Percentiles rank a stretch among this genome's conserved stretches.
phyloP scores from a whole-genome alignment of 2,888 invertebrate genomes.

The Nomada ferruginata region DNA sequence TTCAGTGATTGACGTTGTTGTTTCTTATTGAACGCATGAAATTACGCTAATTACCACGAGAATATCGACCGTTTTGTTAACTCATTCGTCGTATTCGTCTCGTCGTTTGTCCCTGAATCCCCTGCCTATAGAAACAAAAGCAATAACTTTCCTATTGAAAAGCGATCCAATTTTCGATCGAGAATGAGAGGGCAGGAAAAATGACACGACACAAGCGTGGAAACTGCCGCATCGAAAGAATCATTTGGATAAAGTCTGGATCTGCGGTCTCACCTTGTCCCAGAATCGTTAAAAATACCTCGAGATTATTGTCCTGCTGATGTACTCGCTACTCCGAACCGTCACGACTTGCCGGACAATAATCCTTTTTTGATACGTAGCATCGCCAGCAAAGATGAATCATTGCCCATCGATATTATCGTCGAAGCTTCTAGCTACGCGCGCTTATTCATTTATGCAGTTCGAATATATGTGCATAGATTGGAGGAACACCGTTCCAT shows the following conservation, averaged over 20 bases:
- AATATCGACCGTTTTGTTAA: slow-evolving; percentile 68
- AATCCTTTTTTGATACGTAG: slow-evolving; percentile 33
- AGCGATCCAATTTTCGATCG: no score
- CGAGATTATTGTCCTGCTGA: slow-evolving; percentile 57
- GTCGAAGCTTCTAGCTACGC: no score
- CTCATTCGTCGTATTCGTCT: slow-evolving; percentile 60
- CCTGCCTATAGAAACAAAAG: slow-evolving; percentile 75
- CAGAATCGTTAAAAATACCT: slow-evolving; percentile 64
- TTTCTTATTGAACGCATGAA: background rate
- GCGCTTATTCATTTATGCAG: no score
- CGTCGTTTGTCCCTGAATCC: slow-evolving; percentile 78
- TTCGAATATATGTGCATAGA: no score
- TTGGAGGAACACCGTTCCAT: no score
- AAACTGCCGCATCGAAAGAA: background rate
- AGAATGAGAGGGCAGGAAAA: background rate
- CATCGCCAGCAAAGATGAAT: background rate
- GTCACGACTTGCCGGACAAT: background rate
- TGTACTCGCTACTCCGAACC: slow-evolving; percentile 41
- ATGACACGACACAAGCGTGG: background rate
- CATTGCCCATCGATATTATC: no score
- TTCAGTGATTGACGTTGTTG: background rate
- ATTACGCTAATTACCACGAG: slow-evolving; percentile 71
- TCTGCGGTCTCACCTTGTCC: slow-evolving; percentile 71
- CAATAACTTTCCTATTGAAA: background rate
- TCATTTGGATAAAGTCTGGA: slow-evolving; percentile 30